phyloP scores from a whole-genome alignment of 2,888 invertebrate genomes.

The Perizoma affinitatum region DNA sequence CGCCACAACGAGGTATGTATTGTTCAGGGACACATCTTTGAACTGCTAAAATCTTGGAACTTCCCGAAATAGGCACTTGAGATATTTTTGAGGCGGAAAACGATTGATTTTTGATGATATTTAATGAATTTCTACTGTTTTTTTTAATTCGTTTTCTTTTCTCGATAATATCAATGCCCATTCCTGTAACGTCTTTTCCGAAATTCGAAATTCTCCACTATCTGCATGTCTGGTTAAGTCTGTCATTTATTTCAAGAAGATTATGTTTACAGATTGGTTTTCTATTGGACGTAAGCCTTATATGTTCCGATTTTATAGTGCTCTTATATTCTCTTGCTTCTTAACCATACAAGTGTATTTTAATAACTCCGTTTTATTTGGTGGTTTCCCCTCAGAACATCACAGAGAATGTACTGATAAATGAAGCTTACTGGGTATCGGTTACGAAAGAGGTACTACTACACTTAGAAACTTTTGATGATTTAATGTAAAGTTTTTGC shows the following conservation, averaged over 20 bases:
- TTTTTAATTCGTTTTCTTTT: conserved; percentile 37
- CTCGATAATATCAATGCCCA: conserved; percentile 50
- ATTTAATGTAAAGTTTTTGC: conserved; percentile 84
- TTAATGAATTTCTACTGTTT: not conserved
- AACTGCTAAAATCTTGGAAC: conserved; percentile 17
- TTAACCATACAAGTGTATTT: conserved; percentile 62
- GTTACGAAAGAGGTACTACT: conserved; percentile 93
- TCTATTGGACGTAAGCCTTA: conserved; percentile 75
- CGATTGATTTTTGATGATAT: conserved; percentile 11
- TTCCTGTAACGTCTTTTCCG: conserved; percentile 53
- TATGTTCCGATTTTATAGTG: conserved; percentile 53
- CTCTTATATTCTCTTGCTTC: conserved; percentile 53
- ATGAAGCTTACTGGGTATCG: conserved; percentile 96
- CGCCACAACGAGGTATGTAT: conserved; percentile 91
- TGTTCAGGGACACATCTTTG: conserved; percentile 5
- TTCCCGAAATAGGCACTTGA: conserved; percentile 27
- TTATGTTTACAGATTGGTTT: conserved; percentile 76
- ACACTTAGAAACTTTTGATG: conserved; percentile 86
- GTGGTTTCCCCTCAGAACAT: conserved; percentile 94
- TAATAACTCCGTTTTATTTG: conserved; percentile 82
- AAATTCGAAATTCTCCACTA: conserved; percentile 60
- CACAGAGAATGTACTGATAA: conserved; percentile 97
- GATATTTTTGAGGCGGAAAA: conserved; percentile 28
- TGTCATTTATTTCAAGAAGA: conserved; percentile 57
- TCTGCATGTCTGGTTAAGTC: conserved; percentile 62